These are phyloP conservation scores for Heterohyrax brucei DNA, from an alignment of 2,797 vertebrate species.

Conservation along the genomic window DNA sequence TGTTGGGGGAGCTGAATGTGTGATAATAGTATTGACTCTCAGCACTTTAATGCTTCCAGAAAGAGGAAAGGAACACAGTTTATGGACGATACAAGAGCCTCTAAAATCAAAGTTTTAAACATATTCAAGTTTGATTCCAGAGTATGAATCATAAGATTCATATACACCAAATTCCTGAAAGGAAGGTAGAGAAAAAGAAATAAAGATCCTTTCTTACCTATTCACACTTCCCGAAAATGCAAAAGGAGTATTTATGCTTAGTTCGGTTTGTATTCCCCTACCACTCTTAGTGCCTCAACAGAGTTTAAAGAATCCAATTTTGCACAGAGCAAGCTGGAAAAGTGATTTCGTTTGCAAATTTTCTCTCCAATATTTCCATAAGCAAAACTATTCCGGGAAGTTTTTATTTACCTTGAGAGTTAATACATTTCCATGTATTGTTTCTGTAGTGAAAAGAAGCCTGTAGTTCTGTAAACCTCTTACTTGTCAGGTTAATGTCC, in stretches of 20 bases:
- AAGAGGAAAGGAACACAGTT: neutral
- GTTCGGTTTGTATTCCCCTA: neutral
- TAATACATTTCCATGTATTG: neutral
- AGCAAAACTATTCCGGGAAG: neutral
- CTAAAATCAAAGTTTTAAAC: neutral
- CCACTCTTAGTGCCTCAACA: too few relatives aligned
- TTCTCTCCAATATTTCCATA: constrained; percentile 21
- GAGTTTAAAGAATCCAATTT: neutral
- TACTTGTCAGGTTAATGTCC: neutral
- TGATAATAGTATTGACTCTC: neutral
- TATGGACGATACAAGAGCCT: neutral
- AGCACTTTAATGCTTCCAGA: neutral
- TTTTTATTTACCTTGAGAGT: neutral
- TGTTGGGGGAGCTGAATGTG: too few relatives aligned
- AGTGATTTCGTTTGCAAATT: constrained; percentile 68
- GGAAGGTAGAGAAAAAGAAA: neutral
- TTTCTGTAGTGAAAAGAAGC: neutral
- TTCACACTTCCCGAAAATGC: neutral
- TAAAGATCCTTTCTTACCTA: neutral
- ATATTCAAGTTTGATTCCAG: neutral
- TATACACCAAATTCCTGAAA: neutral
- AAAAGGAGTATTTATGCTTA: neutral
- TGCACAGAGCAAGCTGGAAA: neutral
- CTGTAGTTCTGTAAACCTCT: neutral
- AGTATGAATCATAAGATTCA: neutral